phyloP scores from a whole-genome alignment of 2,113 vertebrate genomes.

The Cavia porcellus region DNA sequence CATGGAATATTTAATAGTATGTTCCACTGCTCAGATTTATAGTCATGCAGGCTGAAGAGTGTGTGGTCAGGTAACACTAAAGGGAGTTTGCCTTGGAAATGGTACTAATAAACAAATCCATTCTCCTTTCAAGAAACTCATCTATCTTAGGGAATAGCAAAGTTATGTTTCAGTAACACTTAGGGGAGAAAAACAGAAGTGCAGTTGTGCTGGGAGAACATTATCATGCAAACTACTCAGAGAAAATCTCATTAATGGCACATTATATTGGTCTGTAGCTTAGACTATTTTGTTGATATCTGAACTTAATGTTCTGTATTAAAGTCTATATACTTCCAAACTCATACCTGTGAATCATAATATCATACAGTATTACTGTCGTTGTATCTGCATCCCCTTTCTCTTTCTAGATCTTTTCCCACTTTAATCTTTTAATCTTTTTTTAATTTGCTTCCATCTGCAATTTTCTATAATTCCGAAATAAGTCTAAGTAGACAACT shows the following conservation, averaged over 20 bases:
- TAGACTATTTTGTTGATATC: not conserved
- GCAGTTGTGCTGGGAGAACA: not conserved
- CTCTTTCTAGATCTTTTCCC: not conserved
- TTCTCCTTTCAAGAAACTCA: not conserved
- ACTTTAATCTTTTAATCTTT: slow-evolving; percentile 71
- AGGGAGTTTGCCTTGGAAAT: not conserved
- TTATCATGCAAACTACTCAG: not conserved
- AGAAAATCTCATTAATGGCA: not conserved
- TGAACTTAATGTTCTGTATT: not conserved
- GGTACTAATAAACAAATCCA: not conserved
- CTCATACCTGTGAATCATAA: not conserved
- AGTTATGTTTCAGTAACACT: slow-evolving; percentile 10
- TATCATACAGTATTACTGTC: not conserved
- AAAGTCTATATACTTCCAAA: not conserved
- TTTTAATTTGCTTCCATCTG: slow-evolving; percentile 78
- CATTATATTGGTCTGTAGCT: not conserved
- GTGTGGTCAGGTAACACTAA: not conserved
- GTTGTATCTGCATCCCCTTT: not conserved
- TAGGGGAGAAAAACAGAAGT: not conserved
- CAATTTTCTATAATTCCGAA: slow-evolving; percentile 80
- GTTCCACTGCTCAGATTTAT: not conserved
- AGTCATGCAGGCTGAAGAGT: not conserved
- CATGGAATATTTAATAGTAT: not conserved
- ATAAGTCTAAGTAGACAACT: slow-evolving; percentile 78
- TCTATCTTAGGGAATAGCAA: not conserved